Evolutionary conservation across 2,797 vertebrate genomes (phyloP).

Genomic region (Chanos chanos): DNA sequence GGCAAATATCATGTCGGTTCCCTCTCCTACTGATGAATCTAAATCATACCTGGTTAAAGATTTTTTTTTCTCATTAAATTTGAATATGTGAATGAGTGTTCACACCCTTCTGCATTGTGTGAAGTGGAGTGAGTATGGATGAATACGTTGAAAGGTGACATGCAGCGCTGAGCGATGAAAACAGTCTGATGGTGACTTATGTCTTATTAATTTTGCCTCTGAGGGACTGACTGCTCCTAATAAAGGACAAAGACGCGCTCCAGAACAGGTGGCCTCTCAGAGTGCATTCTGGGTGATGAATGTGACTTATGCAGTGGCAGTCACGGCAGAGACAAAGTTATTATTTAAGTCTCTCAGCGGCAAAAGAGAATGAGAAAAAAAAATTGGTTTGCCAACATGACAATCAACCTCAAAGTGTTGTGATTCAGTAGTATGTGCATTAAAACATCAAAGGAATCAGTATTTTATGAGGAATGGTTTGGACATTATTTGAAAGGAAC

Average conservation of each 20-base stretch:
- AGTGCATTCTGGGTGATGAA: constrained; percentile 47
- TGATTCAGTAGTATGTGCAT: no score
- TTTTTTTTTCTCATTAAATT: no score
- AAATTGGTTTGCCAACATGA: no score
- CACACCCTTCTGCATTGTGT: no score
- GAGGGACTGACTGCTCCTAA: constrained; percentile 23
- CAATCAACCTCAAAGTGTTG: no score
- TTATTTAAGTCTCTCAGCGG: not conserved
- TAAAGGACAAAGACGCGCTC: constrained; percentile 34
- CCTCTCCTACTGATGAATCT: no score
- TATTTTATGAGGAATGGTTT: no score
- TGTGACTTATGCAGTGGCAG: constrained; percentile 29
- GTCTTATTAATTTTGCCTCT: not conserved
- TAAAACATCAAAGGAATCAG: no score
- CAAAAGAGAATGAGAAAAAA: not conserved
- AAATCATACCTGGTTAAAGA: no score
- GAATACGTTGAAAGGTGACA: constrained; percentile 2
- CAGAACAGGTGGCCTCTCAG: constrained; percentile 51
- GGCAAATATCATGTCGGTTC: constrained; percentile 16
- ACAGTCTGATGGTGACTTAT: no score
- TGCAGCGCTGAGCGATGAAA: not conserved
- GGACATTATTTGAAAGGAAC: no score
- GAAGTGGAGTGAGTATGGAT: not conserved
- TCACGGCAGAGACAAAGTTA: constrained; percentile 5
- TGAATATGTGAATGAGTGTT: no score